Evolutionary conservation across 2,113 vertebrate genomes (phyloP), one percentile per base, ranked within the genome.

Genomic region (Ochotona princeps): DNA sequence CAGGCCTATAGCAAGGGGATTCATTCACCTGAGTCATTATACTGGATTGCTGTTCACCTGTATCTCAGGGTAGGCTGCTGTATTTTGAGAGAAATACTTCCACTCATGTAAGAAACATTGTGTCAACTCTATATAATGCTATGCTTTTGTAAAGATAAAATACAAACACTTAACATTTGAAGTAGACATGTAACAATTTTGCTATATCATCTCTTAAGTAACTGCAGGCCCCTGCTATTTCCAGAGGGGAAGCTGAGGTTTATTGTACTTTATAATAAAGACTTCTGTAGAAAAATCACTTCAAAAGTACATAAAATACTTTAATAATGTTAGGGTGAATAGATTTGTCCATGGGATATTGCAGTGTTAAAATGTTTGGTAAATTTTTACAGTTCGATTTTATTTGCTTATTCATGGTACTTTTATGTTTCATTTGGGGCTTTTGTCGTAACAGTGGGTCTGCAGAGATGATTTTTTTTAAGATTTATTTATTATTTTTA

Each of bases 71-170:
- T 35, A 67, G 0, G 15, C 30, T 93, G 4, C 85, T 66, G 17
- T 76, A 51, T 30, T 69, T 84, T 87, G 57, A 87, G 76, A 84
- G 51, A 60, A 14, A 44, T 75, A 78, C 89, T 91, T 60, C 54
- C 23, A 44, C 78, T 81, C 70, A 23, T 89, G 89, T 8, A 79
- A 47, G 35, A 81, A 85, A n/a, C 74, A 80, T 73, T 74, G 7
- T 78, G 13, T 85, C 30, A 38, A n/a, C 65, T 67, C 38, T 74
- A 32, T 18, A 32, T 57, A 15, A 44, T 82, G 2, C 61, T n/a
- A 65, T 60, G 38, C 91, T 82, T 85, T 83, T 26, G 51, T 72
- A 81, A 92, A 72, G 76, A 14, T 17, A 51, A 72, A 76, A 14
- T 17, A 51, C 86, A 82, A 25, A 13, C 30, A 72, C 30, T 32